Conservation (phyloP, 2,888 invertebrate genomes). For the Macaria notata region DNA sequence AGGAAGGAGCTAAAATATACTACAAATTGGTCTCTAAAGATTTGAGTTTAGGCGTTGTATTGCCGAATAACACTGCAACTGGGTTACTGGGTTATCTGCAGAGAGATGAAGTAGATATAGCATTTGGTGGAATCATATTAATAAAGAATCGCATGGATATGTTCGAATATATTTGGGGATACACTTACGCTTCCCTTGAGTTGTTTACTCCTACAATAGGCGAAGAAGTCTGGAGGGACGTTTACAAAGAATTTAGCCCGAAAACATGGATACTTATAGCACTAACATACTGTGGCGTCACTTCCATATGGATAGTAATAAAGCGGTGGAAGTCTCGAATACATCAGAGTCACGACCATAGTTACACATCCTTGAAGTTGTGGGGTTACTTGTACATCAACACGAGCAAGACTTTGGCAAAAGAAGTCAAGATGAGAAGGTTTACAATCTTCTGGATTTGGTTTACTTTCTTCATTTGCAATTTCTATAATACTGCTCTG, state of each 20-base stretch:
- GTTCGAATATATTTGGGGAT: slow-evolving; percentile 58
- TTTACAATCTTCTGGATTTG: slow-evolving; percentile 56
- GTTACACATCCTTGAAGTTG: slow-evolving; percentile 41
- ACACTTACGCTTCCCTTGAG: slow-evolving; percentile 43
- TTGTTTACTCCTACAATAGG: slow-evolving; percentile 46
- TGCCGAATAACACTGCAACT: slow-evolving; percentile 50
- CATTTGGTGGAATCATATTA: slow-evolving; percentile 50
- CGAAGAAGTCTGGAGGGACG: slow-evolving; percentile 49
- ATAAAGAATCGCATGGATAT: slow-evolving; percentile 50
- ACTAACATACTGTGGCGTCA: slow-evolving; percentile 37
- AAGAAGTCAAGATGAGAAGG: slow-evolving; percentile 40
- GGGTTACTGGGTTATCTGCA: slow-evolving; percentile 49
- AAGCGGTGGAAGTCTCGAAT: slow-evolving; percentile 30
- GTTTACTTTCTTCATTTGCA: slow-evolving; percentile 58
- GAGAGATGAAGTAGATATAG: slow-evolving; percentile 45
- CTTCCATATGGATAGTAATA: slow-evolving; percentile 32
- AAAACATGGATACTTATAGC: slow-evolving; percentile 51
- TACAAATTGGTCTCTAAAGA: slow-evolving; percentile 36
- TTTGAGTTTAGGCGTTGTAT: slow-evolving; percentile 43
- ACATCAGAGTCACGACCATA: slow-evolving; percentile 29
- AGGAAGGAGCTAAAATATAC: slow-evolving; percentile 42
- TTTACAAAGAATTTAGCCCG: slow-evolving; percentile 49
- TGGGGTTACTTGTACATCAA: slow-evolving; percentile 56
- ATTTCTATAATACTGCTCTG: slow-evolving; percentile 59
- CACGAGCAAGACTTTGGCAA: slow-evolving; percentile 41